These are phyloP conservation scores for Busseola fusca DNA, from an alignment of 2,888 invertebrate species.

Conservation along the genomic window DNA sequence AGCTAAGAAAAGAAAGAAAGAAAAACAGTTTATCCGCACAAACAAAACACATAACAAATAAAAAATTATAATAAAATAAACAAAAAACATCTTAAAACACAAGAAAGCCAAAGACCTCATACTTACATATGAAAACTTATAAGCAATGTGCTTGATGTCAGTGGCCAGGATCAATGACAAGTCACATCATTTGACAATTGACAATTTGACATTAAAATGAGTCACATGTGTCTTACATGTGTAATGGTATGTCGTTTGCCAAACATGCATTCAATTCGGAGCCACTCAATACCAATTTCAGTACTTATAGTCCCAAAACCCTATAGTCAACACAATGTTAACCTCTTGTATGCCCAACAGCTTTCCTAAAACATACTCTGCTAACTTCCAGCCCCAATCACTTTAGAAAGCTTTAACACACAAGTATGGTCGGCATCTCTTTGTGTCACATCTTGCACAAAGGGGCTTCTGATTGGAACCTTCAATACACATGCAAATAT, in stretches of 20 bases:
- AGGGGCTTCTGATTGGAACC: slow-evolving; percentile 36
- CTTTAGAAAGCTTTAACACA: slow-evolving; percentile 5
- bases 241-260: background rate
- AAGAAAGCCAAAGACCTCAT: no score
- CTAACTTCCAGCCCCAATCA: slow-evolving; percentile 18
- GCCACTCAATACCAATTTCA: background rate
- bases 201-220: no score
- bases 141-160: no score
- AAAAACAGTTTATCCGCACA: no score
- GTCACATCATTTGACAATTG: no score
- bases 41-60: no score
- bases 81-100: no score
- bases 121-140: no score
- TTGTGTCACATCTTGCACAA: slow-evolving; percentile 36
- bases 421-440: slow-evolving; percentile 19
- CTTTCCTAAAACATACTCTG: background rate
- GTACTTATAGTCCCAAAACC: background rate
- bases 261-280: background rate
- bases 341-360: background rate
- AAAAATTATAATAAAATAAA: no score
- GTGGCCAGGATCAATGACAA: no score
- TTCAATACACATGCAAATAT: slow-evolving; percentile 48
- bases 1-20: no score
- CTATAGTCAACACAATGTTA: background rate
- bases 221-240: no score